Percentiles rank a stretch among this genome's conserved stretches.
These are phyloP conservation scores for Brotula barbata DNA, from an alignment of 2,797 vertebrate genomes.

Conservation along the genomic window DNA sequence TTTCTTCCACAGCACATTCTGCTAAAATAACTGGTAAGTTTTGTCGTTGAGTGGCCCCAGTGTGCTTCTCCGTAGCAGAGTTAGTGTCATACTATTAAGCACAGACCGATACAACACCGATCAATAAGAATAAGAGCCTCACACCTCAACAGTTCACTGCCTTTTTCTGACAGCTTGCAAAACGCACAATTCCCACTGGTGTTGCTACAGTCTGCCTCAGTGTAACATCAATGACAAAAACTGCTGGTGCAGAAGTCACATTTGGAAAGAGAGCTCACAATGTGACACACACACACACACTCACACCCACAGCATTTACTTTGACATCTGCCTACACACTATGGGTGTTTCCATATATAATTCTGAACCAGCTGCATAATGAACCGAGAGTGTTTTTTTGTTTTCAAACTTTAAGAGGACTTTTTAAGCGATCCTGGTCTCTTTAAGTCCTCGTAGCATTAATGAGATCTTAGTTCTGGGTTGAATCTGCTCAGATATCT, in stretches of 20 bases:
- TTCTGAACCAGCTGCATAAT: no score
- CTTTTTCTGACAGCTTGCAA: constrained; percentile 29
- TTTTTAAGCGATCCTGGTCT: no score
- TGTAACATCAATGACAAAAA: constrained; percentile 17
- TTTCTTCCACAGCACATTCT: constrained; percentile 45
- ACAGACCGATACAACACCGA: constrained; percentile 15
- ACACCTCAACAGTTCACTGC: constrained; percentile 23
- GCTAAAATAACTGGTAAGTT: constrained; percentile 40
- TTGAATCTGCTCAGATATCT: constrained; percentile 34
- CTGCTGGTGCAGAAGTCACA: constrained; percentile 16
- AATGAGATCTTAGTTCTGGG: no score
- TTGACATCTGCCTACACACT: constrained; percentile 29
- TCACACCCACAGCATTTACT: constrained; percentile 1
- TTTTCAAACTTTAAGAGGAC: no score
- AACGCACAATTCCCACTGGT: constrained; percentile 1
- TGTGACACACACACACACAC: constrained; percentile 16
- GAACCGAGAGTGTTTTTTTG: no score
- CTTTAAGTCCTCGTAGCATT: no score
- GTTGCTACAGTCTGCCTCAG: constrained; percentile 8
- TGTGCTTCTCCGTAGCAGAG: constrained; percentile 26
- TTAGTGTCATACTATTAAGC: constrained; percentile 12
- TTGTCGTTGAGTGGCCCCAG: constrained; percentile 25
- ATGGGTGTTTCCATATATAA: no score
- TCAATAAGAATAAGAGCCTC: constrained; percentile 15
- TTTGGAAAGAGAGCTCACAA: constrained; percentile 24